Evolutionary conservation across 2,888 invertebrate species (phyloP).

Genomic region (Phaonia tiefii): DNA sequence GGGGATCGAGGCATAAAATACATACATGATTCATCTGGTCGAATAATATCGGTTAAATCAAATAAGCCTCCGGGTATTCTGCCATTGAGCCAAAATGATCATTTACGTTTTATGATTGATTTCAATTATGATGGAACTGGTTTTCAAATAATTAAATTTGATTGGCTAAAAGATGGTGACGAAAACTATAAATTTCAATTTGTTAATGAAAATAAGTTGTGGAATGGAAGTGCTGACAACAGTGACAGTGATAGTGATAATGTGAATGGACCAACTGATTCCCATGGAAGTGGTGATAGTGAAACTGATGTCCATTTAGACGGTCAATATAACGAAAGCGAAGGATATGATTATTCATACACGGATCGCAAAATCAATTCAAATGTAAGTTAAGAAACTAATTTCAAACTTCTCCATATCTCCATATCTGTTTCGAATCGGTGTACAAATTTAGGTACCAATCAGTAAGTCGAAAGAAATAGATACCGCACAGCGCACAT

Average conservation of each 20-base stretch:
- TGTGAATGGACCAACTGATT: conserved; percentile 44
- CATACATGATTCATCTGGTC: conserved; percentile 68
- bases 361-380: conserved; percentile 20
- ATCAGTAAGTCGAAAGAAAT: too few species aligned
- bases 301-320: conserved; percentile 52
- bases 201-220: conserved; percentile 82
- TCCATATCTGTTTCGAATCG: too few species aligned
- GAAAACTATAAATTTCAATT: conserved; percentile 73
- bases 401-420: too few species aligned
- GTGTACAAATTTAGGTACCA: too few species aligned
- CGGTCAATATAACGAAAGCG: conserved; percentile 52
- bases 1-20: conserved; percentile 81
- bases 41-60: conserved; percentile 63
- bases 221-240: conserved; percentile 24
- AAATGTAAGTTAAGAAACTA: conserved; percentile 47
- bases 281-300: conserved; percentile 67
- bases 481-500: too few species aligned
- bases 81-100: conserved; percentile 72
- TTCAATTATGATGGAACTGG: conserved; percentile 77
- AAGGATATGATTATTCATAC: conserved; percentile 56
- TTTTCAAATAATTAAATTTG: conserved; percentile 78
- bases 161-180: conserved; percentile 76
- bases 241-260: neutral
- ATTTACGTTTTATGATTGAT: conserved; percentile 76
- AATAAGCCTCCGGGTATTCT: conserved; percentile 58